Evolutionary conservation across 2,113 vertebrate species (phyloP), one percentile per base, ranked within the genome.

Genomic region (Calyptomena viridis): DNA sequence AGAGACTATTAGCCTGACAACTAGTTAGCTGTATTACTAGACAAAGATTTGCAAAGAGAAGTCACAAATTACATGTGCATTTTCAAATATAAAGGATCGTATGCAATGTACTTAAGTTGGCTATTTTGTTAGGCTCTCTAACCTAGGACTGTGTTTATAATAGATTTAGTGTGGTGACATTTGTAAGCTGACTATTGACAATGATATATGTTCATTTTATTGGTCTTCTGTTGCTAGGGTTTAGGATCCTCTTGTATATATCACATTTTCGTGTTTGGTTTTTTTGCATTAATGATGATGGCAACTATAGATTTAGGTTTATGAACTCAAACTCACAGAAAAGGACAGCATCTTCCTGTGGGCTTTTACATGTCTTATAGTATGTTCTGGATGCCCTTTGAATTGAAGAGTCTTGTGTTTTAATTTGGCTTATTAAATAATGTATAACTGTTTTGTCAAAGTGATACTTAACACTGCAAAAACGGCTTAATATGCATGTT

Each of bases 51-150:
- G 68, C 2, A 22, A 71, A 3, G 42, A 84, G n/a, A n/a, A 63
- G 30, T 84, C 20, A 64, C 20, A 78, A 81, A 21, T n/a, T 68
- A 73, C 9, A 7, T 8, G 12, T 67, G 9, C 19, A 5, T 84
- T 94, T 91, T 87, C 53, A 86, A 59, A 78, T 67, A 63, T 10
- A 55, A 64, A 74, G 33, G 8, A 39, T 81, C n/a, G 8, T 17
- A 28, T 7, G 39, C 3, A 3, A 50, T 0, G 0, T 66, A 20
- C 12, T 55, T 17, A 53, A 66, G 19, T 8, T 81, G 37, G 7
- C 12, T 67, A 8, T 33, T 21, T 14, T 73, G 28, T 71, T 67
- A 58, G 12, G 6, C 15, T 77, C 62, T 69, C 28, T 24, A 78
- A 42, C 16, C 4, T 42, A 55, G 47, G 92, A 44, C 24, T 81